Percentiles rank a stretch among this genome's conserved stretches.
phyloP scores from a whole-genome alignment of 1,140 invertebrate species.

The Drosophila baimaii region DNA sequence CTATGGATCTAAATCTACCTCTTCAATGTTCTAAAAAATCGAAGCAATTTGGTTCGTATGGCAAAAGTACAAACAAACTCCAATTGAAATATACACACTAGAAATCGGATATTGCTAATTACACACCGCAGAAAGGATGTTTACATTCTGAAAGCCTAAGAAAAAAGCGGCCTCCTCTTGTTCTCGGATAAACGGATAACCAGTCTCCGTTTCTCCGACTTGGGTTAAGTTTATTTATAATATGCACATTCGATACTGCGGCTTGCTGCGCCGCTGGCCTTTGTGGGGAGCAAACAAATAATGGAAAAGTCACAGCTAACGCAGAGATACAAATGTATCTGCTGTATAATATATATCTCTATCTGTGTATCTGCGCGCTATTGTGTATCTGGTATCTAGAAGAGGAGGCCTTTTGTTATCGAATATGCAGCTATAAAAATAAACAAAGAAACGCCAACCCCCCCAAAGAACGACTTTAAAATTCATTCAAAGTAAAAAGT shows the following conservation, averaged over 20 bases:
- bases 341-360: slow-evolving; percentile 4
- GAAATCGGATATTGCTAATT: neutral
- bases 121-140: neutral
- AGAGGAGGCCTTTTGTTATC: slow-evolving; percentile 27
- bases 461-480: slow-evolving; percentile 12
- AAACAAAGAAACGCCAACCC: slow-evolving; percentile 32
- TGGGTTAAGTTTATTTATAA: slow-evolving; percentile 37
- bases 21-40: neutral
- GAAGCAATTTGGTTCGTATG: neutral
- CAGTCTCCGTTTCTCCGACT: neutral
- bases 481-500: slow-evolving; percentile 25
- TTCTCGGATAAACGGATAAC: neutral
- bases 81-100: neutral
- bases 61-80: too few relatives aligned
- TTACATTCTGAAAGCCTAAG: neutral
- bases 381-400: slow-evolving; percentile 36
- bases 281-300: slow-evolving; percentile 18
- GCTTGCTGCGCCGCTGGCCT: slow-evolving; percentile 23
- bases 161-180: neutral
- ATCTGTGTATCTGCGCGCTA: neutral
- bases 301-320: slow-evolving; percentile 17
- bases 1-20: neutral
- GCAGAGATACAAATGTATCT: slow-evolving; percentile 36
- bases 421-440: slow-evolving; percentile 42
- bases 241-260: slow-evolving; percentile 40